Percentiles rank a stretch among this genome's conserved stretches.
phyloP scores from a whole-genome alignment of 2,888 invertebrate species.

The Agrochola circellaris region DNA sequence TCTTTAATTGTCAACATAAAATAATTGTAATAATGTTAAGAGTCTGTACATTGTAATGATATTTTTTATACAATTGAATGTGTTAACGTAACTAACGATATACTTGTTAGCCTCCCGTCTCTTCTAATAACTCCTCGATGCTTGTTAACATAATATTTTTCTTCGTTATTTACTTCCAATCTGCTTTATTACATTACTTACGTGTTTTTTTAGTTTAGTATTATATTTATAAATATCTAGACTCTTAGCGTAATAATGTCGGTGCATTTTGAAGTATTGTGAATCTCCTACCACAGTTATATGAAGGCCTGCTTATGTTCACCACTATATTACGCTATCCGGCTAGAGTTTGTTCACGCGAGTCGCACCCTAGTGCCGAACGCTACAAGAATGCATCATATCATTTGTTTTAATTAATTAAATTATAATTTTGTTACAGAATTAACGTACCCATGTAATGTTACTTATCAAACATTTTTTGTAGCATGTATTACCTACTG shows the following conservation, averaged over 20 bases:
- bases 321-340: conserved; percentile 69
- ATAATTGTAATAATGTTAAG: conserved; percentile 62
- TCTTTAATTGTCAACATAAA: conserved; percentile 33
- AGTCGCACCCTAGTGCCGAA: conserved; percentile 79
- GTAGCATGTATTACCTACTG: conserved; percentile 75
- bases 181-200: conserved; percentile 73
- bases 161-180: conserved; percentile 67
- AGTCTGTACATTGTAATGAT: conserved; percentile 56
- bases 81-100: conserved; percentile 32
- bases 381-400: conserved; percentile 91
- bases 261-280: conserved; percentile 40
- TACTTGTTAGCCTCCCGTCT: conserved; percentile 64
- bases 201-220: conserved; percentile 83
- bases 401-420: conserved; percentile 90
- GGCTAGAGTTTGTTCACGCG: conserved; percentile 76
- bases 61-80: conserved; percentile 53
- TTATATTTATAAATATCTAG: conserved; percentile 73
- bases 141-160: conserved; percentile 69
- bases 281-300: conserved; percentile 49
- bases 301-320: conserved; percentile 44
- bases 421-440: conserved; percentile 84
- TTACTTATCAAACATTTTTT: conserved; percentile 78
- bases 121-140: conserved; percentile 65
- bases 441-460: conserved; percentile 82
- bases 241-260: conserved; percentile 66